These are phyloP conservation scores for Ectobius pallidus DNA, from an alignment of 2,888 invertebrate species.

Conservation along the genomic window DNA sequence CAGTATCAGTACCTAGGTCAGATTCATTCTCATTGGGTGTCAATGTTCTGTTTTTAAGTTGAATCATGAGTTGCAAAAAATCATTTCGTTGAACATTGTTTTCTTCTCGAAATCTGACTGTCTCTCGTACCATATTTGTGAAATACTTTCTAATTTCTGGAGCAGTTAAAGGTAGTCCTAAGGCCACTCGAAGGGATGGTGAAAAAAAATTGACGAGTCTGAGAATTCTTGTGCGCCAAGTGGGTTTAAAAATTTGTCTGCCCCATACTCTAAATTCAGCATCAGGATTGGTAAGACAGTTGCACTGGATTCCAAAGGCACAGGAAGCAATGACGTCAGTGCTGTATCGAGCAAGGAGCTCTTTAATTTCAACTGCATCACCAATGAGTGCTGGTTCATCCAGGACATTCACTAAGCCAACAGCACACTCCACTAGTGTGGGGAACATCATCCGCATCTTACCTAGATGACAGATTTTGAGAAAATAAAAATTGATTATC, in stretches of 20 bases:
- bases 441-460: constrained; percentile 70
- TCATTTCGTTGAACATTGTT: background rate
- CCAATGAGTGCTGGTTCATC: constrained; percentile 50
- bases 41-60: background rate
- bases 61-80: background rate
- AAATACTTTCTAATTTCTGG: background rate
- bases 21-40: too few relatives aligned
- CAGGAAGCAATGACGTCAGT: constrained; percentile 57
- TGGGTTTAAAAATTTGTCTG: constrained; percentile 47
- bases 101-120: background rate
- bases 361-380: constrained; percentile 50
- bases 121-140: background rate
- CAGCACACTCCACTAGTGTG: constrained; percentile 63
- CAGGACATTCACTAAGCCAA: constrained; percentile 58
- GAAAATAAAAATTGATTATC: too few relatives aligned
- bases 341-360: constrained; percentile 51
- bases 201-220: constrained; percentile 45
- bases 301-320: constrained; percentile 56
- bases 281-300: constrained; percentile 50
- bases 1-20: too few relatives aligned
- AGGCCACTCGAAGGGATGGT: background rate
- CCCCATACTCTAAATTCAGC: constrained; percentile 52
- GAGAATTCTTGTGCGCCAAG: constrained; percentile 48
- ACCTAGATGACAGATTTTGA: too few relatives aligned
- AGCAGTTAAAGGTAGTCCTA: constrained; percentile 29